Conservation (phyloP, 2,888 invertebrate species). For the Coremacera marginata region DNA sequence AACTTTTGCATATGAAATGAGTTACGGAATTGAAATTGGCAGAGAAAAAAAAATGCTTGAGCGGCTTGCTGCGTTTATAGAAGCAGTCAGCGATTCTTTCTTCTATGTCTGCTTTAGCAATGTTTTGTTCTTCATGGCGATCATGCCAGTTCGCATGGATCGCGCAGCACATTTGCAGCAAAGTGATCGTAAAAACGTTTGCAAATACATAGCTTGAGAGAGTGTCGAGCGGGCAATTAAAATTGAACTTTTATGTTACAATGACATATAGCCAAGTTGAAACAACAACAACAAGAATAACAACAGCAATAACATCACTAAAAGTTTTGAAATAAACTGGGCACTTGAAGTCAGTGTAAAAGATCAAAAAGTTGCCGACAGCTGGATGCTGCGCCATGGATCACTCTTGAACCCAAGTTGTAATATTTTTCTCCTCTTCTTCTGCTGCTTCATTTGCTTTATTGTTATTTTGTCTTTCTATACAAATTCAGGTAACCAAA, state of each 20-base stretch:
- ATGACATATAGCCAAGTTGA: slow-evolving; percentile 61
- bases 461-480: not conserved
- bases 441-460: not conserved
- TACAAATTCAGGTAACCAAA: not conserved
- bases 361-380: slow-evolving; percentile 40
- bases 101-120: slow-evolving; percentile 26
- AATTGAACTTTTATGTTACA: slow-evolving; percentile 67
- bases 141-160: not conserved
- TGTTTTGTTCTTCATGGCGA: not conserved
- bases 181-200: slow-evolving; percentile 63
- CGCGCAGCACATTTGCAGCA: slow-evolving; percentile 59
- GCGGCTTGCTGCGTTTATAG: not conserved
- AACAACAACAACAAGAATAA: slow-evolving; percentile 31
- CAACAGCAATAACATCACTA: slow-evolving; percentile 29
- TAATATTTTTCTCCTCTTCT: slow-evolving; percentile 5
- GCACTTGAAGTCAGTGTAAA: slow-evolving; percentile 34
- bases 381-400: slow-evolving; percentile 21
- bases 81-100: not conserved
- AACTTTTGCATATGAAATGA: slow-evolving; percentile 55
- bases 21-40: slow-evolving; percentile 64
- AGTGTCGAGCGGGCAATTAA: slow-evolving; percentile 63
- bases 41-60: not conserved
- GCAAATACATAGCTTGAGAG: slow-evolving; percentile 31
- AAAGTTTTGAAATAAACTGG: slow-evolving; percentile 33
- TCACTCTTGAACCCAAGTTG: slow-evolving; percentile 28